Conservation (phyloP, 2,888 invertebrate genomes). For the Pilophorus perplexus region DNA sequence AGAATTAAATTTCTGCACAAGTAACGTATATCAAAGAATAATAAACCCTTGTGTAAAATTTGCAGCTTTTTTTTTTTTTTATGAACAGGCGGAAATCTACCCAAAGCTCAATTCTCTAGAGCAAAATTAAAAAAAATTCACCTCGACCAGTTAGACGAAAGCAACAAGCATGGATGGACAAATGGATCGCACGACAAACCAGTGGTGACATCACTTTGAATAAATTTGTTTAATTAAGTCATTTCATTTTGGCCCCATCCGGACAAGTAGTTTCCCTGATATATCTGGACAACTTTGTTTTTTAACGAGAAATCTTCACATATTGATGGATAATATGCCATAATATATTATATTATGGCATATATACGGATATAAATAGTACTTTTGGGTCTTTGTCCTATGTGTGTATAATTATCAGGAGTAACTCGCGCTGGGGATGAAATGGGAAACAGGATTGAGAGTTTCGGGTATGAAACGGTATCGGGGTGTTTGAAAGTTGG, state of each 20-base stretch:
- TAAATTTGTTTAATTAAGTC: neutral
- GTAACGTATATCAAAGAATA: no score
- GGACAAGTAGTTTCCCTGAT: neutral
- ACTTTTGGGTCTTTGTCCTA: neutral
- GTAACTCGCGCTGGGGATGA: neutral
- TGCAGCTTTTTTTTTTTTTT: neutral
- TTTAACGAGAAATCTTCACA: slow-evolving; percentile 3
- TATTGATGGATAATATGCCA: neutral
- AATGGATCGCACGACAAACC: slow-evolving; percentile 4
- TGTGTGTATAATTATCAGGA: neutral
- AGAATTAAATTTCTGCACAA: no score
- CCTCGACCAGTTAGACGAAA: slow-evolving; percentile 1
- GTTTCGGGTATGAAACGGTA: slow-evolving; percentile 1
- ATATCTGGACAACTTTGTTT: neutral
- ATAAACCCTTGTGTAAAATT: no score
- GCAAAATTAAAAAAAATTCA: neutral
- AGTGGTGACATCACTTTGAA: neutral
- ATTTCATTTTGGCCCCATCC: slow-evolving; percentile 7
- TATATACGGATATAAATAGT: neutral
- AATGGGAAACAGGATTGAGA: slow-evolving; percentile 3
- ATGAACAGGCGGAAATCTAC: neutral
- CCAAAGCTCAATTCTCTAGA: neutral
- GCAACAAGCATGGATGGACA: slow-evolving; percentile 4
- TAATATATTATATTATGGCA: neutral
- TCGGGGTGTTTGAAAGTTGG: slow-evolving; percentile 1